These are phyloP conservation scores for Plectropomus leopardus DNA, from an alignment of 2,113 vertebrate species.

Conservation along the genomic window DNA sequence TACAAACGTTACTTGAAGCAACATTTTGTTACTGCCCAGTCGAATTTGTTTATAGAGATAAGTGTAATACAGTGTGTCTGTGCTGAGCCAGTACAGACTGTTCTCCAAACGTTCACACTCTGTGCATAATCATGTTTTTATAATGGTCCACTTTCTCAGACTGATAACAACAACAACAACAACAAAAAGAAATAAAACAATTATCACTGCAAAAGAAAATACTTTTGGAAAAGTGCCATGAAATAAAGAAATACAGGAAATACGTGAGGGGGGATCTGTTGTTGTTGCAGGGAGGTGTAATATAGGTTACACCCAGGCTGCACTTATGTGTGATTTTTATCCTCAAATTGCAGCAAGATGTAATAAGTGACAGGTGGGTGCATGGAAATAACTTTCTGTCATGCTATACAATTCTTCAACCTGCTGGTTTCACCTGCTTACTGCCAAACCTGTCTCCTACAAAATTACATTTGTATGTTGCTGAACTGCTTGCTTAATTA, in stretches of 20 bases:
- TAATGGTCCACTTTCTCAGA: slow-evolving; percentile 16
- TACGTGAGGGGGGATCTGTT: too few relatives aligned
- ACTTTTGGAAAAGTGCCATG: background rate
- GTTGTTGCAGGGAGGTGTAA: slow-evolving; percentile 41
- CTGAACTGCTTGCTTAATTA: too few relatives aligned
- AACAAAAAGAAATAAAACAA: background rate
- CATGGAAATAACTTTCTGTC: slow-evolving; percentile 34
- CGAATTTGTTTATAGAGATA: slow-evolving; percentile 51
- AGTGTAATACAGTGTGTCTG: slow-evolving; percentile 46
- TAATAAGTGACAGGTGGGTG: slow-evolving; percentile 34
- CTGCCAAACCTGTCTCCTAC: too few relatives aligned
- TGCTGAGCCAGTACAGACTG: slow-evolving; percentile 40
- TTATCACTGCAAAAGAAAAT: background rate
- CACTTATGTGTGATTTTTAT: slow-evolving; percentile 59
- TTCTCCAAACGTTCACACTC: slow-evolving; percentile 55
- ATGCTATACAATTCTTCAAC: slow-evolving; percentile 16
- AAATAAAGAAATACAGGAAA: background rate
- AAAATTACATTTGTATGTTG: too few relatives aligned
- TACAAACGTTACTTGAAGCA: slow-evolving; percentile 56
- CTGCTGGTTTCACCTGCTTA: background rate
- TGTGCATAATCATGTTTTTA: slow-evolving; percentile 21
- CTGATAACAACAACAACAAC: slow-evolving; percentile 11
- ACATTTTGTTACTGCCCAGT: slow-evolving; percentile 26
- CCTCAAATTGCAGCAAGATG: slow-evolving; percentile 37
- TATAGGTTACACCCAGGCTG: slow-evolving; percentile 45